Evolutionary conservation across 2,797 vertebrate genomes (phyloP).

Genomic region (Lepilemur ruficaudatus): DNA sequence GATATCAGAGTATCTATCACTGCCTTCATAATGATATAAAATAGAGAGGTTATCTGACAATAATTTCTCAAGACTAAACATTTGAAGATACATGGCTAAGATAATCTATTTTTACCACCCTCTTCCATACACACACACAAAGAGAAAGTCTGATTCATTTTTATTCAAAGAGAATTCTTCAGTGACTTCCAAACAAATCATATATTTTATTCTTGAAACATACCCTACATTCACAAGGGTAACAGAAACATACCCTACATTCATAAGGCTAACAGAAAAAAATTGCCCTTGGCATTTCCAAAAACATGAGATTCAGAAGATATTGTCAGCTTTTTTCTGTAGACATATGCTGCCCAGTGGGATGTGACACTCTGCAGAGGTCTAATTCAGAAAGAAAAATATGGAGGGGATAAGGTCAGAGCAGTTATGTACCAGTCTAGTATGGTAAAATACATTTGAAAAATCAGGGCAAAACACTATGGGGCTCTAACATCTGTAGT

Average conservation of each 20-base stretch:
- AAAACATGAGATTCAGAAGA: neutral
- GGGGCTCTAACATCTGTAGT: neutral
- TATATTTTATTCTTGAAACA: conserved; percentile 10
- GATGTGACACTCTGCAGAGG: neutral
- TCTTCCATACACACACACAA: neutral
- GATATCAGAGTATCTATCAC: neutral
- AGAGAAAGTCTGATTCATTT: neutral
- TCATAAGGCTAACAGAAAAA: neutral
- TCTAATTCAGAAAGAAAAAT: conserved; percentile 22
- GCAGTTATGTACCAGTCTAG: neutral
- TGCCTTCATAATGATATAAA: neutral
- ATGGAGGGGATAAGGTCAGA: neutral
- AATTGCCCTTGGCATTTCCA: neutral
- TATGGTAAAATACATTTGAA: neutral
- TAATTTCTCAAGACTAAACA: neutral
- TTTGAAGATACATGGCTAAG: neutral
- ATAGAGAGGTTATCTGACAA: neutral
- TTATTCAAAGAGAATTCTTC: neutral
- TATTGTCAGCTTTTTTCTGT: neutral
- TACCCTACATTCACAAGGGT: neutral
- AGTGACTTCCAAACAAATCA: neutral
- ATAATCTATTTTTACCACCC: neutral
- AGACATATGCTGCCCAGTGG: conserved; percentile 32
- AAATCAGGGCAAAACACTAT: neutral
- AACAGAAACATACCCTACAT: neutral